Base-by-base conservation (phyloP, 2,797 vertebrate genomes). In the Sebastes vulpes region DNA sequence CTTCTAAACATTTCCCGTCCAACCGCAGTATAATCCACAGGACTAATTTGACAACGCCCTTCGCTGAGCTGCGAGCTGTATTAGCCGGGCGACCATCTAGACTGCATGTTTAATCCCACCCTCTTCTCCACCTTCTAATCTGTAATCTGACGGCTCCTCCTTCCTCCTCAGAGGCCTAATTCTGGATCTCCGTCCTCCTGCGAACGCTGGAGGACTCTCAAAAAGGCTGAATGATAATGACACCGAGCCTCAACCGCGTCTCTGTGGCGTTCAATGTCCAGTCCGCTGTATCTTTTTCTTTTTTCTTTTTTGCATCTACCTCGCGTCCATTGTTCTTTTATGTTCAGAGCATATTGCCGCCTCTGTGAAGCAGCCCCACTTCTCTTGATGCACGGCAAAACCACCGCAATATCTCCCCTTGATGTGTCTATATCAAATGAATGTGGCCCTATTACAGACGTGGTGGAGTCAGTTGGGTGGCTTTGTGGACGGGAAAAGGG, bases 381-480 rank as follows among this genome's bases (percentile, higher is more conserved):
- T n/a, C 83, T 84, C 86, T 90, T 91, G 90, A 93, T 88, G 89
- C 91, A 58, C 72, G 12, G 73, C 53, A 25, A 82, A 82, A 71
- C 73, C 76, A 18, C 85, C 23, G 84, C 87, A 84, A 72, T 73
- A 77, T 84, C 79, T 75, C 85, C 89, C 91, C 91, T 93, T 94
- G 90, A 93, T 92, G 87, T 93, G 76, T 81, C 79, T 65, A 75
- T 94, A 91, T 94, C 91, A 94, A 92, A 93, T 93, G 93, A 92
- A 84, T 77, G 88, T 61, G 81, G 83, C 77, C 88, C 88, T 76
- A 86, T 93, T 91, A 86, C 82, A 83, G 84, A 87, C 82, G 84
- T 83, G 82, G 70, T 14, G 63, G 89, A 95, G 94, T 94, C 92
- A 91, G 91, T 69, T 81, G 90, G 89, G 90, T 42, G 91, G 89